These are phyloP conservation scores for Peromyscus nudipes DNA, from an alignment of 2,797 vertebrate species.

Conservation along the genomic window DNA sequence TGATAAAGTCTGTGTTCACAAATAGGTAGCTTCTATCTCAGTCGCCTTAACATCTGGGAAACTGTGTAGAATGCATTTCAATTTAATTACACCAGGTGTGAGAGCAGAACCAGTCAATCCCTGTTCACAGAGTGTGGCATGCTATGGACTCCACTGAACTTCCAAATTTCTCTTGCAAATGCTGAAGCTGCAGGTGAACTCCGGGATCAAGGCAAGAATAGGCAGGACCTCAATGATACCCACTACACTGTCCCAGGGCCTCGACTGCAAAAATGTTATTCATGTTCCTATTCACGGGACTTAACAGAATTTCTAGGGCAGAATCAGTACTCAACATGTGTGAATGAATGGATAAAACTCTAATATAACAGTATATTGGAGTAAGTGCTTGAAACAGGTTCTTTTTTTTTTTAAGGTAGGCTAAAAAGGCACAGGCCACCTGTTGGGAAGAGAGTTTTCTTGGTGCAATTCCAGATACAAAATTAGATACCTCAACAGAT, in stretches of 20 bases:
- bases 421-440: neutral
- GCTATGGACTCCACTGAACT: neutral
- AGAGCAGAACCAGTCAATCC: neutral
- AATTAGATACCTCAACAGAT: neutral
- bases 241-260: neutral
- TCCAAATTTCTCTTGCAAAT: neutral
- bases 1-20: accelerated
- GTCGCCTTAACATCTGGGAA: neutral
- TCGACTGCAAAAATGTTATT: neutral
- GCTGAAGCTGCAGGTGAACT: neutral
- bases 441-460: neutral
- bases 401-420: neutral
- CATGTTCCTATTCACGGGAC: neutral
- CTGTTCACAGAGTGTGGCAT: neutral
- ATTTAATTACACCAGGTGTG: neutral
- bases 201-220: neutral
- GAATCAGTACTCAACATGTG: neutral
- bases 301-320: neutral
- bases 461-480: slow-evolving; percentile 16
- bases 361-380: neutral
- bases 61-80: neutral
- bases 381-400: neutral
- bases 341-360: neutral
- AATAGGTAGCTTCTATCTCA: neutral
- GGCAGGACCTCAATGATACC: neutral